Percentiles rank a stretch among this genome's conserved stretches.
These are phyloP conservation scores for Acropternis orthonyx DNA, from an alignment of 2,797 vertebrate genomes.

Conservation along the genomic window DNA sequence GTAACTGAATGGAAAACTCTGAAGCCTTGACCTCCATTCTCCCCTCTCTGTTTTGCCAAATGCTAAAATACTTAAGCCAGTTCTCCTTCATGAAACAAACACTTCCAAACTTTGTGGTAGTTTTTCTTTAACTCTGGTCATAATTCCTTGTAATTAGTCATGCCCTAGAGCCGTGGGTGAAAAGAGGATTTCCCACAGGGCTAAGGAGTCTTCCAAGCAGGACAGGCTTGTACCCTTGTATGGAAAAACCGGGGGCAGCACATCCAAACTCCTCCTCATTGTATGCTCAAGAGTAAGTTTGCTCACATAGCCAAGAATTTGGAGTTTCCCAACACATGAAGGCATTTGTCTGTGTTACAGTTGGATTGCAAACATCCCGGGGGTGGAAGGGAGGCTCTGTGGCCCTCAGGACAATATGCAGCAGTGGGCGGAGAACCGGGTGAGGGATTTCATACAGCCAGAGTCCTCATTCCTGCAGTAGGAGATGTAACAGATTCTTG, in stretches of 20 bases:
- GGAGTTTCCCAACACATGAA: conserved; percentile 13
- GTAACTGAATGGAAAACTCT: conserved; percentile 43
- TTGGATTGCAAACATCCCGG: not conserved
- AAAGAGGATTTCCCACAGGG: not conserved
- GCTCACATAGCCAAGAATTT: not conserved
- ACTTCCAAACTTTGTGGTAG: not conserved
- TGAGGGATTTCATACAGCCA: not conserved
- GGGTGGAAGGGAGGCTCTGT: not conserved
- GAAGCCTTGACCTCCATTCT: conserved; percentile 31
- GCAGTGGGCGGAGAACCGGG: not conserved
- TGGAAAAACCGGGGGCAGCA: conserved; percentile 9
- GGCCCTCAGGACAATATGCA: not conserved
- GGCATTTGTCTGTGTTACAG: not conserved
- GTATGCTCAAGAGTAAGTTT: not conserved
- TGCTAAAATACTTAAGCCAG: not conserved
- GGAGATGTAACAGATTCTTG: not conserved
- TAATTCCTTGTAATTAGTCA: not conserved
- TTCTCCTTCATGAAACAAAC: conserved; percentile 1
- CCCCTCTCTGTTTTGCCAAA: conserved; percentile 22
- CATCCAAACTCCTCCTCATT: not conserved
- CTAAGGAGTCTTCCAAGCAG: not conserved
- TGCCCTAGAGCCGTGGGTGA: not conserved
- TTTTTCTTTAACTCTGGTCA: conserved; percentile 6
- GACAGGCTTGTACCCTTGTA: conserved; percentile 1
- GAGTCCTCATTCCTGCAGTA: not conserved